Evolutionary conservation across 2,888 invertebrate species (phyloP), one percentile per base, ranked within the genome.

Genomic region (Brachyptera risi): DNA sequence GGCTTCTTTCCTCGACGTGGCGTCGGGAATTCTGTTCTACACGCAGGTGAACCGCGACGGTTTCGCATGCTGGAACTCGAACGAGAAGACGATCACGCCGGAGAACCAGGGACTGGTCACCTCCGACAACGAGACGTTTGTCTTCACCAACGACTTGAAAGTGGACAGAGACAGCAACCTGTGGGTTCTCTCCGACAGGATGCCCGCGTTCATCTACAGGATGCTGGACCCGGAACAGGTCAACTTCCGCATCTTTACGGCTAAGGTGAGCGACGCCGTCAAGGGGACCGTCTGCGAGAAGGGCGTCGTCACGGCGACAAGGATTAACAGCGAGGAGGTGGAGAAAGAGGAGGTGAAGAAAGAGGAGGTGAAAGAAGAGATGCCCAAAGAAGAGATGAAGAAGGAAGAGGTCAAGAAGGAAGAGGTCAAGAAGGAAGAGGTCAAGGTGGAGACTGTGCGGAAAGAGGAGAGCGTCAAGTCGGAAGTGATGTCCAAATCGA

Each of bases 131-230:
- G 79, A 78, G 1, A 84, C 85, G 1, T 84, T 90, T 85, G 78
- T 89, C 1, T 90, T 88, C 68, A 88, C 90, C 1, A 88, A 87
- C 56, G 90, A 90, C 67, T 80, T 90, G 1, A 90, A 89, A 74
- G 87, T 90, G 9, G 89, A 90, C 66, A 80, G 80, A 24, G 80
- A 86, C 5, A 81, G 85, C 13, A 86, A 82, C 40, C 71, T 90
- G 1, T 90, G 89, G 89, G 85, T 89, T 1, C 71, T 90, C 0
- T 87, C 88, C 0, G 87, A 90, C 71, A 81, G 83, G 62, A 74
- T 90, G 68, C 88, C 88, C 0, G 76, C 81, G 56, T 90, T 85
- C 75, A 85, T 87, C 80, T 87, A 88, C 67, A 58, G 51, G 27
- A 78, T 79, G 61, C 71, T 89, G 63, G 79, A 87, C 69, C 72